Conservation (phyloP, 2,797 vertebrate genomes). For the Poecilia picta region DNA sequence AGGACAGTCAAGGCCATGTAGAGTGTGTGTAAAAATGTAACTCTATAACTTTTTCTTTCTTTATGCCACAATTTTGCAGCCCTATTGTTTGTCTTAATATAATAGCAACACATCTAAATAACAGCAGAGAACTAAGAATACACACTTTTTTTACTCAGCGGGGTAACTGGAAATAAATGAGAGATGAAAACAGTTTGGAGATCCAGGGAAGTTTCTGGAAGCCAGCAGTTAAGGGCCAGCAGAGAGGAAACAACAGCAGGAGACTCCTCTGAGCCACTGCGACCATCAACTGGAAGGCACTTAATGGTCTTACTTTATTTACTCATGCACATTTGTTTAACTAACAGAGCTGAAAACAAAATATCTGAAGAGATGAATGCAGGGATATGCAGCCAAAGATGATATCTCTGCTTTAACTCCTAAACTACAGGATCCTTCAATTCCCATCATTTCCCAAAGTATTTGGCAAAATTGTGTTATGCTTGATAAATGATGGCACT, state of each 20-base stretch:
- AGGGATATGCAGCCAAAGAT: not conserved
- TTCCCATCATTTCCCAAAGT: constrained; percentile 10
- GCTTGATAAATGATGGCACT: constrained; percentile 15
- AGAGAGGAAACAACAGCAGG: not conserved
- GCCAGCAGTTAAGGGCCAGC: not conserved
- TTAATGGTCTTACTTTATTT: not conserved
- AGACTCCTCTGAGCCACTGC: not conserved
- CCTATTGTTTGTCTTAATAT: not conserved
- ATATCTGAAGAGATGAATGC: not conserved
- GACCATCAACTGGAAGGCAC: not conserved
- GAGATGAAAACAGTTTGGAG: not conserved
- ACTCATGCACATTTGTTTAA: not conserved
- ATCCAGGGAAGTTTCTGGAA: not conserved
- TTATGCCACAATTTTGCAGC: not conserved
- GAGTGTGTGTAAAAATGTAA: not conserved
- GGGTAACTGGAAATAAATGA: not conserved
- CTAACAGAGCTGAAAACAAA: not conserved
- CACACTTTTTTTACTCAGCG: not conserved
- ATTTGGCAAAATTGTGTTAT: not conserved
- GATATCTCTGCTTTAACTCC: not conserved
- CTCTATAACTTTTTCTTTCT: not conserved
- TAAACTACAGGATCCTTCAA: not conserved
- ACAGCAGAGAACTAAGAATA: not conserved
- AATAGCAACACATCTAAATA: not conserved
- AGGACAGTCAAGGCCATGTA: not conserved